phyloP scores from a whole-genome alignment of 2,797 vertebrate species.

The Thalassophryne amazonica region DNA sequence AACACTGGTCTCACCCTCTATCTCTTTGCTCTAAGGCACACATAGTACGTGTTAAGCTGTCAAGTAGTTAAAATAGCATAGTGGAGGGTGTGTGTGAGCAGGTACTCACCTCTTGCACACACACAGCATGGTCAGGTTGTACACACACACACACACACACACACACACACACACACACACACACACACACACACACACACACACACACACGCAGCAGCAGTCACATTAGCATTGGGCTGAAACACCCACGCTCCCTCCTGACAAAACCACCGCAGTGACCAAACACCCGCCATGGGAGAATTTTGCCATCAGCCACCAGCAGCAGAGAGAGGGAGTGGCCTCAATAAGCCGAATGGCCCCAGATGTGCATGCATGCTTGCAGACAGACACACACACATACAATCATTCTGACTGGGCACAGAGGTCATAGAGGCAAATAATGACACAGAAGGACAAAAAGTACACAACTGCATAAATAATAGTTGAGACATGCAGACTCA shows the following conservation, averaged over 20 bases:
- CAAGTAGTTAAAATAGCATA: slow-evolving; percentile 61
- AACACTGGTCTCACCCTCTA: slow-evolving; percentile 46
- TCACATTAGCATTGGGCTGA: slow-evolving; percentile 37
- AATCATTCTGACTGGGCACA: slow-evolving; percentile 16
- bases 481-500: slow-evolving; percentile 5
- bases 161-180: slow-evolving; percentile 1
- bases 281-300: slow-evolving; percentile 45
- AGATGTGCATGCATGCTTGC: slow-evolving; percentile 57
- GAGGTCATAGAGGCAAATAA: slow-evolving; percentile 24
- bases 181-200: slow-evolving; percentile 5
- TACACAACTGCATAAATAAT: slow-evolving; percentile 41
- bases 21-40: slow-evolving; percentile 25
- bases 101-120: slow-evolving; percentile 67
- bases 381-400: slow-evolving; percentile 9
- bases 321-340: slow-evolving; percentile 47
- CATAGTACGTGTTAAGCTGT: slow-evolving; percentile 56
- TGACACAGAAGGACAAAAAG: slow-evolving; percentile 28
- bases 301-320: slow-evolving; percentile 62
- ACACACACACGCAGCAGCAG: slow-evolving; percentile 13
- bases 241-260: slow-evolving; percentile 23
- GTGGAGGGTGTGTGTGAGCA: slow-evolving; percentile 47
- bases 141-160: slow-evolving; percentile 10
- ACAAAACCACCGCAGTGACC: slow-evolving; percentile 39
- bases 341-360: slow-evolving; percentile 56
- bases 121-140: slow-evolving; percentile 42